phyloP scores from a whole-genome alignment of 2,888 invertebrate species.

The Alcis repandata region DNA sequence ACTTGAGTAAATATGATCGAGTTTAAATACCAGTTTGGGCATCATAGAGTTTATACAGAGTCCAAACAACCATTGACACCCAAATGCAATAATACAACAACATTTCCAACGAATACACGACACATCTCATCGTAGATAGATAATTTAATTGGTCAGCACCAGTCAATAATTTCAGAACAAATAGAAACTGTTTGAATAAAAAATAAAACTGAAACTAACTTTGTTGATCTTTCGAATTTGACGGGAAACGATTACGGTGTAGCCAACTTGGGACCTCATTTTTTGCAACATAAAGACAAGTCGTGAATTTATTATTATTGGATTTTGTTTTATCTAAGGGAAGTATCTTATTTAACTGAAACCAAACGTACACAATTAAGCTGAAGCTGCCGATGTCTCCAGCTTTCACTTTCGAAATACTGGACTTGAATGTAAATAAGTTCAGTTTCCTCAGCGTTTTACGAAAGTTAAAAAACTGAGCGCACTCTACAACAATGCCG shows the following conservation, averaged over 20 bases:
- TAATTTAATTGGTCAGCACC: not conserved
- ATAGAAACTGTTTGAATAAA: not conserved
- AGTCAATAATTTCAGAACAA: not conserved
- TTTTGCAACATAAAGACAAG: not conserved
- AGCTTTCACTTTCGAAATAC: too few species aligned
- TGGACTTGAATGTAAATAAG: too few species aligned
- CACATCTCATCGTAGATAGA: conserved; percentile 55
- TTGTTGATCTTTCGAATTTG: conserved; percentile 33
- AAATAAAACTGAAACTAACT: not conserved
- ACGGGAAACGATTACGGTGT: conserved; percentile 11
- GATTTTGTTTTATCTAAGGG: too few species aligned
- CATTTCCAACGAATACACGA: conserved; percentile 68
- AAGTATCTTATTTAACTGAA: too few species aligned
- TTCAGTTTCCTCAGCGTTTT: too few species aligned
- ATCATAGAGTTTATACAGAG: conserved; percentile 83
- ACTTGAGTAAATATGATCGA: not conserved
- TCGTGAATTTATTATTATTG: too few species aligned
- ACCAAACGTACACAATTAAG: too few species aligned
- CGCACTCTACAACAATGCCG: too few species aligned
- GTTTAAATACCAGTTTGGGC: conserved; percentile 80
- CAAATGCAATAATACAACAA: conserved; percentile 82
- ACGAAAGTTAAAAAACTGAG: too few species aligned
- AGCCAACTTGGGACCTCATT: not conserved
- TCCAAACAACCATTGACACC: conserved; percentile 84
- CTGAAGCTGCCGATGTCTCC: too few species aligned